phyloP scores from a whole-genome alignment of 2,113 vertebrate species.

The Chloebia gouldiae region DNA sequence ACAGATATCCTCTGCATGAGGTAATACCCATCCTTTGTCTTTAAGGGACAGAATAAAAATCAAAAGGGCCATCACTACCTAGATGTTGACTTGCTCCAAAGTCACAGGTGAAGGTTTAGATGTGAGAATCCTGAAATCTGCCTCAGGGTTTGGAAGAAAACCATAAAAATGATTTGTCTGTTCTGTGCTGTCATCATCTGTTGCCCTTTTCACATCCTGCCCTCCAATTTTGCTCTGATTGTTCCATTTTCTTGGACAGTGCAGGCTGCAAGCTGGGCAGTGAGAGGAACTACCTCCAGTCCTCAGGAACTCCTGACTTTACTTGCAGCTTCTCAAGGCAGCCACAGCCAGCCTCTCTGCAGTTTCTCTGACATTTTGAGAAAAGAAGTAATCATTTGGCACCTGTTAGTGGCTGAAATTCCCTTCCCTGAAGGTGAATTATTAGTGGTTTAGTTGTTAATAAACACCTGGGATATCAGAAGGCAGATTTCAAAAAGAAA shows the following conservation, averaged over 20 bases:
- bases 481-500: not conserved
- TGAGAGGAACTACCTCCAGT: not conserved
- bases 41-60: not conserved
- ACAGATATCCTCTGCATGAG: not conserved
- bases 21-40: not conserved
- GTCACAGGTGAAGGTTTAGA: not conserved
- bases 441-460: too few relatives aligned
- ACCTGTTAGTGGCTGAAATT: not conserved
- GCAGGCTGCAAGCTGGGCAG: not conserved
- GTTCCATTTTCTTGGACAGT: accelerated
- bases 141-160: not conserved
- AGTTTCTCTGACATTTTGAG: not conserved
- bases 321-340: not conserved
- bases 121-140: not conserved
- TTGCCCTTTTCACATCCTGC: not conserved
- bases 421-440: not conserved
- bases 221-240: not conserved
- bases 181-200: not conserved
- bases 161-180: not conserved
- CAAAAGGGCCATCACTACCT: not conserved
- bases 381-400: not conserved
- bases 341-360: not conserved
- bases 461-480: not conserved
- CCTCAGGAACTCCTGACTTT: not conserved
- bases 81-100: not conserved